phyloP scores from a whole-genome alignment of 2,888 invertebrate species.

The Andricus curvator region DNA sequence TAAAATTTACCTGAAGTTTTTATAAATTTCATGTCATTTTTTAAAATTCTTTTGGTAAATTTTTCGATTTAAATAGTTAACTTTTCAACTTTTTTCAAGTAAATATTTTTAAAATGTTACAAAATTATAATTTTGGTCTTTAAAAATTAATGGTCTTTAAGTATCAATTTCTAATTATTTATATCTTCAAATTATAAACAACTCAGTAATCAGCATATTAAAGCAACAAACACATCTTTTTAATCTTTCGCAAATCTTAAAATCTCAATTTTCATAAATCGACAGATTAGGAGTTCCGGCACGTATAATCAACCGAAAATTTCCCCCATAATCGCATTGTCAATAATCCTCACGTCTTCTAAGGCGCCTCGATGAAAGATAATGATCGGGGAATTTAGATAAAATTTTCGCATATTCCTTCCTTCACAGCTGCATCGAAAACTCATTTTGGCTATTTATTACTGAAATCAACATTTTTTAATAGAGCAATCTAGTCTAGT shows the following conservation, averaged over 20 bases:
- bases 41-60: no score
- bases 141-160: background rate
- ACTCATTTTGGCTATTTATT: background rate
- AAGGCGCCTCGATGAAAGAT: slow-evolving; percentile 26
- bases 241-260: background rate
- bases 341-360: background rate
- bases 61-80: no score
- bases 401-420: background rate
- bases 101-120: no score
- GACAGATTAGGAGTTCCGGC: background rate
- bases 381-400: slow-evolving; percentile 8
- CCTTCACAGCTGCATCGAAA: background rate
- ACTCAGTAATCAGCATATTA: background rate
- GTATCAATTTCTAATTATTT: background rate
- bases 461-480: background rate
- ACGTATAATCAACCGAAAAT: background rate
- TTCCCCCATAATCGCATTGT: background rate
- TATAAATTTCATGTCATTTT: no score
- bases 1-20: no score
- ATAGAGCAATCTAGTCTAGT: no score
- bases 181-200: background rate
- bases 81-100: no score
- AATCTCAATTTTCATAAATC: background rate
- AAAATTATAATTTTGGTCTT: no score
- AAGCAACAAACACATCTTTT: background rate